phyloP scores from a whole-genome alignment of 2,888 invertebrate genomes.

The Schizaphis graminum region DNA sequence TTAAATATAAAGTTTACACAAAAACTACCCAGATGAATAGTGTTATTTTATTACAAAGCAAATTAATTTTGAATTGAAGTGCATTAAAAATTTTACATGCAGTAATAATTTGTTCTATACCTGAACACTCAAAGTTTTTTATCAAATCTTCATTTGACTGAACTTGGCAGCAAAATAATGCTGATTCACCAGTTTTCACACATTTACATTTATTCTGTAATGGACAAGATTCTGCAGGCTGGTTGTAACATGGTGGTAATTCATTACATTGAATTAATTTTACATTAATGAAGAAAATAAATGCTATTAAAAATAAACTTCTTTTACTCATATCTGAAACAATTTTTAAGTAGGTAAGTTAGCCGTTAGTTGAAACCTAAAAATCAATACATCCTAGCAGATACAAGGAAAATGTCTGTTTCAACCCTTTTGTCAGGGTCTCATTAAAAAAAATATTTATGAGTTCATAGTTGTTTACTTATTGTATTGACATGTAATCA shows the following conservation, averaged over 20 bases:
- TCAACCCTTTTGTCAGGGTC: not conserved
- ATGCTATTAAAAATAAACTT: conserved; percentile 15
- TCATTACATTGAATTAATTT: conserved; percentile 37
- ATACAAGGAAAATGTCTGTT: not conserved
- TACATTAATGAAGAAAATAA: conserved; percentile 29
- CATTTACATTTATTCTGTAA: conserved; percentile 50
- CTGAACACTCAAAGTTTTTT: conserved; percentile 47
- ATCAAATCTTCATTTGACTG: conserved; percentile 54
- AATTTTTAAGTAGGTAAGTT: not conserved
- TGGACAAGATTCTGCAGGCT: conserved; percentile 45
- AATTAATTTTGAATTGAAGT: not conserved
- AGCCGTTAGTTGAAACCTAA: not conserved
- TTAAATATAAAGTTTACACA: not conserved
- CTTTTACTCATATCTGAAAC: conserved; percentile 58
- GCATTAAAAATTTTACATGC: not conserved
- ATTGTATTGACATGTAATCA: conserved; percentile 42
- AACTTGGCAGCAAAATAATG: conserved; percentile 54
- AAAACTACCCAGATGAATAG: not conserved
- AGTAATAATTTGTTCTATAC: conserved; percentile 10
- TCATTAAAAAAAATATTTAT: conserved; percentile 33
- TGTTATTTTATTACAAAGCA: conserved; percentile 14
- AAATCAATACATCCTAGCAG: not conserved
- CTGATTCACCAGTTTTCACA: not conserved
- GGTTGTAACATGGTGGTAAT: conserved; percentile 43
- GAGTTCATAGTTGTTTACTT: conserved; percentile 29